These are phyloP conservation scores for Xerus inauris DNA, from an alignment of 2,113 vertebrate genomes.

Conservation along the genomic window DNA sequence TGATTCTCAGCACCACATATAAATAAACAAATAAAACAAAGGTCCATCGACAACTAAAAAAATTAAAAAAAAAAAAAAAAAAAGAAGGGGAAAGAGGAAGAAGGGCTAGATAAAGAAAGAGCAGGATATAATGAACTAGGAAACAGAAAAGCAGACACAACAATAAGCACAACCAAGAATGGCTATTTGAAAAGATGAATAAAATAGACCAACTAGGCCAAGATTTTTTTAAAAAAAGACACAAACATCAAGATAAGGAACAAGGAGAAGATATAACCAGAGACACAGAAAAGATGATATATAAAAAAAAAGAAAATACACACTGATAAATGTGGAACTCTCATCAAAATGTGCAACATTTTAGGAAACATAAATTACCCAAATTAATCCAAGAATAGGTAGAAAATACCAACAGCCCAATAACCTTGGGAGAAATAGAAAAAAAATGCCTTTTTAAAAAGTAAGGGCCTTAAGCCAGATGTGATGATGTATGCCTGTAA, in stretches of 20 bases:
- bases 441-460: neutral
- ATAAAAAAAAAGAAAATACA: neutral
- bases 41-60: no score
- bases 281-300: neutral
- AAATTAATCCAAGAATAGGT: constrained; percentile 42
- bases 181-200: constrained; percentile 41
- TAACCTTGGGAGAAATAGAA: neutral
- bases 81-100: constrained; percentile 17
- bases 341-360: neutral
- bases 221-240: neutral
- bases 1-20: no score
- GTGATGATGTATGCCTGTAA: no score
- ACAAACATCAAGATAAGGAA: constrained; percentile 1
- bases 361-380: constrained; percentile 22
- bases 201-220: neutral
- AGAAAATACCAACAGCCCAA: constrained; percentile 21
- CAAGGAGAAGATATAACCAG: neutral
- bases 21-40: no score
- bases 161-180: neutral
- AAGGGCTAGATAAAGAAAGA: constrained; percentile 24
- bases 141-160: constrained; percentile 38
- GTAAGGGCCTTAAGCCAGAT: neutral
- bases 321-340: neutral
- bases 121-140: constrained; percentile 28
- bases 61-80: constrained; percentile 63